A percentile compares a stretch with the other conserved stretches of the same genome.
Evolutionary conservation across 2,797 vertebrate genomes (phyloP).

Genomic region (Halcyon badia): DNA sequence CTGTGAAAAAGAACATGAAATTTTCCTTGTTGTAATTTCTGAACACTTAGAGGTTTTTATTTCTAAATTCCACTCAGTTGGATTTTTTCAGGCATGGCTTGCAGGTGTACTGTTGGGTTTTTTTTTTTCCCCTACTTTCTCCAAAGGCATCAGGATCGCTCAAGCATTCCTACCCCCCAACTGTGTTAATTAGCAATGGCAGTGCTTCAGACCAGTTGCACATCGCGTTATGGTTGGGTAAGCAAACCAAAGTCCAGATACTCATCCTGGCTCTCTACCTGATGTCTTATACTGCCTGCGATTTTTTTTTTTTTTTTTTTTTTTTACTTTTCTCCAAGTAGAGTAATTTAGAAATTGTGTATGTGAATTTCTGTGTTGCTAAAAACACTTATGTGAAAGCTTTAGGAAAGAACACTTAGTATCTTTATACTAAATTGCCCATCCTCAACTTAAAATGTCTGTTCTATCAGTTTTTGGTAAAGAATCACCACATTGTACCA

Average conservation of each 20-base stretch:
- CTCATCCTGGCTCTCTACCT: background rate
- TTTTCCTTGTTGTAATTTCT: background rate
- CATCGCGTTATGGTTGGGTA: background rate
- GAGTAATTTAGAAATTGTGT: background rate
- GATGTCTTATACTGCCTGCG: background rate
- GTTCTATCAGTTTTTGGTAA: background rate
- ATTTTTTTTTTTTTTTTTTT: background rate
- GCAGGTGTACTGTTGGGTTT: background rate
- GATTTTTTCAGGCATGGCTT: background rate
- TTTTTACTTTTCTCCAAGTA: background rate
- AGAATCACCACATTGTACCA: rapidly evolving
- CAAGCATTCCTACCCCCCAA: background rate
- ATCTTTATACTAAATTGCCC: background rate
- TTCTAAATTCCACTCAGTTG: background rate
- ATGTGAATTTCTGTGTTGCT: background rate
- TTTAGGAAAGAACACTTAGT: background rate
- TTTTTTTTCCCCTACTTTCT: background rate
- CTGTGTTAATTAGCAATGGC: background rate
- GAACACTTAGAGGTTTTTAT: background rate
- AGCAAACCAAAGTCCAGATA: background rate
- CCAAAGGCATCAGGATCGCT: background rate
- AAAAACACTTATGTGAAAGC: background rate
- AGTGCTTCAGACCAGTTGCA: background rate
- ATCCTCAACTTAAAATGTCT: background rate
- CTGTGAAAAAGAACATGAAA: background rate